A percentile compares a stretch with the other conserved stretches of the same genome.
Conservation (phyloP, 2,113 vertebrate genomes). For the Semnornis frantzii region DNA sequence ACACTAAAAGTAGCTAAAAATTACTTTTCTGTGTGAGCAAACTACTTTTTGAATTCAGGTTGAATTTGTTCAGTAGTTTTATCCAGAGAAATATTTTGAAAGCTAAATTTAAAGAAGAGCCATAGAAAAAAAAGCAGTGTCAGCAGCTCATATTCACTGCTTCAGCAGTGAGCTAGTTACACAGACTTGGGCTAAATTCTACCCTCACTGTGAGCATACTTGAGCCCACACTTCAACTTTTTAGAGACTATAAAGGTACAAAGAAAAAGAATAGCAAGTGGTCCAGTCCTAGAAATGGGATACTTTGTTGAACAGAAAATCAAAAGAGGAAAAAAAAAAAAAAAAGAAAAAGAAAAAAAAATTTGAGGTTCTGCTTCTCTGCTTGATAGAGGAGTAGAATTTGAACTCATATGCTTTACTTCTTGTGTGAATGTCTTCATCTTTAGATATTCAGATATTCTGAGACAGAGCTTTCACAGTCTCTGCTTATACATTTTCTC, state of each 20-base stretch:
- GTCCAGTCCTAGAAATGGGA: neutral
- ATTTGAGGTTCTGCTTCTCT: no score
- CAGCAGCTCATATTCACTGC: neutral
- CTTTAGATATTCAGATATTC: neutral
- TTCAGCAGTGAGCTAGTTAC: neutral
- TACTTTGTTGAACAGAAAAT: neutral
- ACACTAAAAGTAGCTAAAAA: neutral
- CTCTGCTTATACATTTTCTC: neutral
- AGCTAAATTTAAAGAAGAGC: neutral
- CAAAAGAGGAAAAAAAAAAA: fast-evolving
- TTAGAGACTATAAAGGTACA: neutral
- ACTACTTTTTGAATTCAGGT: neutral
- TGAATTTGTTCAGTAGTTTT: neutral
- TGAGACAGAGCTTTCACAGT: neutral
- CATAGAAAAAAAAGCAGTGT: neutral
- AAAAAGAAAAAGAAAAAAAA: neutral
- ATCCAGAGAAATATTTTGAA: neutral
- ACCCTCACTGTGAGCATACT: neutral
- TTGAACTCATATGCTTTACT: neutral
- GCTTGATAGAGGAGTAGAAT: neutral
- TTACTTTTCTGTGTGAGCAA: neutral
- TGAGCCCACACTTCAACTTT: neutral
- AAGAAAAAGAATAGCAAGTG: neutral
- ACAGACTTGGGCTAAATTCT: neutral
- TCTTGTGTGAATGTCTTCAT: neutral